Evolutionary conservation across 23 tunicate genomes (phyloP).

Genomic region (Halocynthia roretzi): DNA sequence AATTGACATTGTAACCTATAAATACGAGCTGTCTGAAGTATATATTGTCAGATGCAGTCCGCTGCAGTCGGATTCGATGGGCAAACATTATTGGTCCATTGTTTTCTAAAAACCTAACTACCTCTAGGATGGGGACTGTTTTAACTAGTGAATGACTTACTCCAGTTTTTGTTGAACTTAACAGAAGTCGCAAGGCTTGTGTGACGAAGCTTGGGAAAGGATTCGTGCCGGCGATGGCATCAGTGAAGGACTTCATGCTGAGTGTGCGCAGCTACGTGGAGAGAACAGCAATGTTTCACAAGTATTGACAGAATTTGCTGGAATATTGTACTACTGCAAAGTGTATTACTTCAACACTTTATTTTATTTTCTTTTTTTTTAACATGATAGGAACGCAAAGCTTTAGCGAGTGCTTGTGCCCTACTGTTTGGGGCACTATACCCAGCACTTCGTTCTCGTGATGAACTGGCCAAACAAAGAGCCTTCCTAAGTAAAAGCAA

Average conservation of each 20-base stretch:
- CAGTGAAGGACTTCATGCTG: slow-evolving; percentile 75
- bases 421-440: slow-evolving; percentile 68
- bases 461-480: slow-evolving; percentile 69
- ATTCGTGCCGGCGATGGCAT: slow-evolving; percentile 71
- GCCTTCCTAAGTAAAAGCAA: slow-evolving; percentile 41
- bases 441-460: slow-evolving; percentile 54
- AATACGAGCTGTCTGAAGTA: too few species aligned
- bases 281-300: slow-evolving; percentile 61
- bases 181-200: slow-evolving; percentile 72
- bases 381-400: slow-evolving; percentile 40
- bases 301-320: slow-evolving; percentile 12
- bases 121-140: too few species aligned
- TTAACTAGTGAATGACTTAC: too few species aligned
- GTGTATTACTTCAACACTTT: not conserved
- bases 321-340: not conserved
- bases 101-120: too few species aligned
- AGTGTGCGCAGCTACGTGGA: slow-evolving; percentile 76
- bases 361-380: not conserved
- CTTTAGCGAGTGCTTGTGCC: slow-evolving; percentile 64
- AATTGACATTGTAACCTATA: too few species aligned
- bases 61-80: too few species aligned
- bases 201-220: slow-evolving; percentile 91
- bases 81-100: too few species aligned
- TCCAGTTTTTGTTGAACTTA: too few species aligned
- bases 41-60: too few species aligned